Evolutionary conservation across 1,140 invertebrate species (phyloP), one percentile per base, ranked within the genome.

Genomic region (Panonychus citri): DNA sequence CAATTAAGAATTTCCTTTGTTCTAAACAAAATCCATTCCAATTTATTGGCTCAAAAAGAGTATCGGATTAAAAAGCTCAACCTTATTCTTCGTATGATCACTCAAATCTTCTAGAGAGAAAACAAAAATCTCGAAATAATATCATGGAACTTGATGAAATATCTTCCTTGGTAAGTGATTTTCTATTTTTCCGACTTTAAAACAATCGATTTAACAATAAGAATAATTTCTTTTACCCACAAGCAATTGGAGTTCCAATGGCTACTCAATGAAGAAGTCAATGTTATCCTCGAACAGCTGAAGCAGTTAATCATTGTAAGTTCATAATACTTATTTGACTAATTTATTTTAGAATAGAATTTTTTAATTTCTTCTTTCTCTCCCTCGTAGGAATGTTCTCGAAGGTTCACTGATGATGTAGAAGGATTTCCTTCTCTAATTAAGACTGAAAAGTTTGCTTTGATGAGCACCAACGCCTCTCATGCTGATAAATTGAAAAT

Each of bases 231-330:
- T 39, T 10, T 39, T 39, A 39, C 2, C 43, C 77, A 78, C 55
- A 68, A 90, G 85, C 84, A 88, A 80, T 80, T 82, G 71, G 85
- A 90, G 74, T 90, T 88, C 69, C 83, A 88, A 73, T 90, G 85
- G 85, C 79, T 90, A 43, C 74, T 90, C 48, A 79, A 83, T 62
- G 79, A 86, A 68, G 85, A 89, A 71, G 84, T 89, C 57, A 83
- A 86, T 68, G 78, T 80, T 53, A 83, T 85, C 62, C 71, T 90
- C 63, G 79, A 80, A 62, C 82, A 88, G 66, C 74, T 90, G 25
- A 79, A 83, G 63, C 77, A 79, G 55, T 81, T 89, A 64, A 72
- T 90, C 63, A 77, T 83, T 65, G 85, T 87, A 75, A 61, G 57
- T 63, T 27, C 24, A 48, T n/a, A 19, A 8, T 7, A 25, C 4